A percentile compares a stretch with the other conserved stretches of the same genome.
Evolutionary conservation across 2,797 vertebrate genomes (phyloP).

Genomic region (Sternotherus odoratus): DNA sequence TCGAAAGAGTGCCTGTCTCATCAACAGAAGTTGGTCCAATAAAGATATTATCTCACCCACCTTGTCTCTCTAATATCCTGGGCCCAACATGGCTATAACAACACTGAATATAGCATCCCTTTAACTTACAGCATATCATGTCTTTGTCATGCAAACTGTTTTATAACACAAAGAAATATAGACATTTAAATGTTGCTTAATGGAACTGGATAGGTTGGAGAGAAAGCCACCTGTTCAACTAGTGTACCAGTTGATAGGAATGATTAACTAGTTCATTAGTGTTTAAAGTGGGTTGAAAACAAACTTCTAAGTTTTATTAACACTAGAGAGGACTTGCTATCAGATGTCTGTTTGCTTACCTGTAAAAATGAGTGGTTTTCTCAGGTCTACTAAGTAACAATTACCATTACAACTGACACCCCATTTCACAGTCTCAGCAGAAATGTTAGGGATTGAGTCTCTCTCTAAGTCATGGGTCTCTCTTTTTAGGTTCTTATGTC

Average conservation of each 20-base stretch:
- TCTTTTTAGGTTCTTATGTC: not conserved
- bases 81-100: too few species aligned
- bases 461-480: not conserved
- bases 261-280: conserved; percentile 24
- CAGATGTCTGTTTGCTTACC: not conserved
- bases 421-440: not conserved
- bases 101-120: too few species aligned
- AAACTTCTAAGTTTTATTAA: not conserved
- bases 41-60: too few species aligned
- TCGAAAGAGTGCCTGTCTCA: too few species aligned
- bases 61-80: too few species aligned
- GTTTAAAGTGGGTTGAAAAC: conserved; percentile 35
- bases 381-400: not conserved
- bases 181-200: conserved; percentile 39
- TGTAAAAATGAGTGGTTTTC: not conserved
- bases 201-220: too few species aligned
- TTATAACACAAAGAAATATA: conserved; percentile 26
- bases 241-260: not conserved
- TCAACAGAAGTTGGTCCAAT: too few species aligned
- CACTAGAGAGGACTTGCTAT: not conserved
- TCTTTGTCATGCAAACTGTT: conserved; percentile 9
- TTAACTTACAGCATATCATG: conserved; percentile 28
- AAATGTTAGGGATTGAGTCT: not conserved
- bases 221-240: not conserved
- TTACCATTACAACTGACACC: not conserved